Conservation (phyloP, 2,113 vertebrate genomes). For the Mobula hypostoma region DNA sequence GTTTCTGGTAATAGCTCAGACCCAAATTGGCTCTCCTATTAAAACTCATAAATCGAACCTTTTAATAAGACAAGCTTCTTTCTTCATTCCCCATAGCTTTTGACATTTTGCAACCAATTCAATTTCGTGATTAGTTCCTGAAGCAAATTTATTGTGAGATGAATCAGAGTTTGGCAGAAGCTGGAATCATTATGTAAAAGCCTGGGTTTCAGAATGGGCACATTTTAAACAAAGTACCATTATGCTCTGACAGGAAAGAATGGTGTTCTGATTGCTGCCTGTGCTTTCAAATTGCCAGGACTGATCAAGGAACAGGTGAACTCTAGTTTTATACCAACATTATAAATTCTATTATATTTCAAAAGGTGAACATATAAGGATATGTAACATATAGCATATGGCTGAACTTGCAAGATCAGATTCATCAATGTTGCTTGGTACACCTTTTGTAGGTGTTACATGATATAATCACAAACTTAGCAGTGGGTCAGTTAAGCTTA, state of each 20-base stretch:
- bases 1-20: slow-evolving; percentile 6
- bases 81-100: background rate
- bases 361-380: background rate
- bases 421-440: background rate
- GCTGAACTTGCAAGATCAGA: background rate
- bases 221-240: background rate
- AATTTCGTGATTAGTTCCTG: slow-evolving; percentile 32
- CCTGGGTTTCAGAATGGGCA: slow-evolving; percentile 12
- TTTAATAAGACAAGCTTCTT: slow-evolving; percentile 7
- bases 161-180: slow-evolving; percentile 33
- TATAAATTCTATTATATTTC: slow-evolving; percentile 14
- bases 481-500: no score
- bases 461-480: no score
- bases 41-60: slow-evolving; percentile 1
- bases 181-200: slow-evolving; percentile 36
- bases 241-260: background rate
- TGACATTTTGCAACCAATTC: slow-evolving; percentile 33
- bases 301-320: background rate
- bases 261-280: background rate
- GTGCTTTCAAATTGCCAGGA: background rate
- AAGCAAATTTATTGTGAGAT: slow-evolving; percentile 22
- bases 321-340: background rate
- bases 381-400: no score
- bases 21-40: background rate
- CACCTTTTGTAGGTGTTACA: background rate